Evolutionary conservation across 1,140 invertebrate species (phyloP), one percentile per base, ranked within the genome.

Genomic region (Lordiphosa clarofinis): DNA sequence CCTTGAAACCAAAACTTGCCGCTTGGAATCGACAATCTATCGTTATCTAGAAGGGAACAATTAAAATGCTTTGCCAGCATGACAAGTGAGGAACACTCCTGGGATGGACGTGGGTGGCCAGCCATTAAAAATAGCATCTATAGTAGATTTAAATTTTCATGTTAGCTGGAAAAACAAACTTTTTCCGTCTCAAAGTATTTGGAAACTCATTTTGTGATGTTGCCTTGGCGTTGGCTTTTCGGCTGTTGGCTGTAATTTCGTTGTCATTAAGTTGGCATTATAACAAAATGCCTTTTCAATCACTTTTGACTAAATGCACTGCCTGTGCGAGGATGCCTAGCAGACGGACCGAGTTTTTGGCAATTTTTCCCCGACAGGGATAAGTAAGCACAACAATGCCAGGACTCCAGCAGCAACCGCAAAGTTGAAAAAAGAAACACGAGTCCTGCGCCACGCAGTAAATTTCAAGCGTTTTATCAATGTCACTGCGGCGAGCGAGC

Each of bases 261-360:
- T 84, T 84, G 78, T 82, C 78, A 82, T 82, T 82, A 82, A 82
- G 78, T 84, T 84, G 78, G 78, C 78, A 84, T 84, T 84, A 86
- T 84, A 84, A 84, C 78, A 84, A 84, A 84, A 84, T 84, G 78
- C 78, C 78, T 84, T 84, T 84, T 84, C 78, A 84, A 84, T 84
- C 78, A 84, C 78, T 84, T 84, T 82, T 84, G 78, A 82, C 78
- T 82, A 82, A 82, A 84, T 82, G 78, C 78, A 82, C 54, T 76
- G 66, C 43, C 69, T 56, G 39, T 37, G 10, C 12, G 37, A 31
- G 36, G 12, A 24, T 21, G 12, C 12, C 57, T 48, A 48, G 21
- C 33, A 39, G 42, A 36, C 33, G 42, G 42, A 49, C 21, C 3
- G 6, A 28, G 50, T 28, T 37, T 15, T 42, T 31, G 28, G 28